Percentiles rank a stretch among this genome's conserved stretches.
phyloP scores from a whole-genome alignment of 1,140 invertebrate species.

The Cherax destructor region DNA sequence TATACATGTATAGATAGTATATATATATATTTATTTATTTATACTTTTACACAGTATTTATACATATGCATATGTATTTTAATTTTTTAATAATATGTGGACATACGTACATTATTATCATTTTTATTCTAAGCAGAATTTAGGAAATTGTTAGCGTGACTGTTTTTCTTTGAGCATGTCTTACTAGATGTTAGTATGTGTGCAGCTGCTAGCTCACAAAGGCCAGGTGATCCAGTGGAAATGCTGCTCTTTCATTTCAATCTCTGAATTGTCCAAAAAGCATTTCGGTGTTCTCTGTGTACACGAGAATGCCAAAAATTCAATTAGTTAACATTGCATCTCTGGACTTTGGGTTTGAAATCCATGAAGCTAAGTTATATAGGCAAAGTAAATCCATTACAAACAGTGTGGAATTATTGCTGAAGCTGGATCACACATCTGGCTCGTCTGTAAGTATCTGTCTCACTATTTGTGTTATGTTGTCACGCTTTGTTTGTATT shows the following conservation, averaged over 20 bases:
- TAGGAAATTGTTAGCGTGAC: neutral
- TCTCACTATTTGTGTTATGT: neutral
- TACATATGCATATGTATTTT: no score
- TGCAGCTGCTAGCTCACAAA: neutral
- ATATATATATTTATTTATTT: no score
- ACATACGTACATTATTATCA: no score
- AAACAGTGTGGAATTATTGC: neutral
- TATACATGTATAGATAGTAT: no score
- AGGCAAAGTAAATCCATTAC: neutral
- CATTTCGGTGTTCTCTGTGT: neutral
- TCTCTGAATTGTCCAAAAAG: neutral
- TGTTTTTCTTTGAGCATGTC: neutral
- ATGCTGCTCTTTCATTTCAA: neutral
- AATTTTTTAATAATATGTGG: no score
- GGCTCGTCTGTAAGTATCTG: neutral
- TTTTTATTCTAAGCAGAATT: neutral
- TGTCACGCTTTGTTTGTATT: neutral
- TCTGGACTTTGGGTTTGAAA: no score
- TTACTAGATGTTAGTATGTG: neutral
- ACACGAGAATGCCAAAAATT: no score
- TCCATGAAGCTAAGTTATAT: neutral
- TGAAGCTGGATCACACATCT: slow-evolving; percentile 4
- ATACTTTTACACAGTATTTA: no score
- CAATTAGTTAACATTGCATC: no score
- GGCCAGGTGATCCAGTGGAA: neutral